Percentiles rank a stretch among this genome's conserved stretches.
Evolutionary conservation across 1,140 invertebrate genomes (phyloP).

Genomic region (Cotesia typhae): DNA sequence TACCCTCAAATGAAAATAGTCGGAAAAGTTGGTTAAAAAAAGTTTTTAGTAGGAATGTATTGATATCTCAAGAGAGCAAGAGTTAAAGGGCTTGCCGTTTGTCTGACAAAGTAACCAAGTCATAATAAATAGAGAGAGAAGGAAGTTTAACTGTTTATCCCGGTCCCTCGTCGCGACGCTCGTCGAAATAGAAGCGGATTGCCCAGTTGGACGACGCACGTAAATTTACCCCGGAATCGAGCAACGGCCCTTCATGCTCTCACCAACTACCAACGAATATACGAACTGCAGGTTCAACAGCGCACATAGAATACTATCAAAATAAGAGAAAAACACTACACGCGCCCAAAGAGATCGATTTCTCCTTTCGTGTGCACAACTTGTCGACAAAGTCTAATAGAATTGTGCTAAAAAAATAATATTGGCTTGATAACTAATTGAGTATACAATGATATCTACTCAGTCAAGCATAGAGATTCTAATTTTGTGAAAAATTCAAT

Average conservation of each 20-base stretch:
- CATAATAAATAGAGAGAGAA: not conserved
- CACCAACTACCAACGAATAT: conserved; percentile 9
- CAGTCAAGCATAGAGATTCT: too few relatives aligned
- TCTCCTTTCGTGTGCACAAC: conserved; percentile 35
- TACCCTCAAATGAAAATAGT: not conserved
- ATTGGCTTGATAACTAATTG: too few relatives aligned
- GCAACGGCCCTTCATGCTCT: conserved; percentile 35
- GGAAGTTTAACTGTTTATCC: conserved; percentile 36
- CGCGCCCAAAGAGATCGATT: conserved; percentile 7
- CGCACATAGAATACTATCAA: conserved; percentile 9
- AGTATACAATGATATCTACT: too few relatives aligned
- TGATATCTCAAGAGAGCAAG: not conserved
- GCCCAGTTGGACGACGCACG: conserved; percentile 25
- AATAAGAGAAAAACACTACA: conserved; percentile 28
- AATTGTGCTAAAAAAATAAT: too few relatives aligned
- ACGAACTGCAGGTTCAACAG: conserved; percentile 5
- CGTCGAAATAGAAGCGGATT: conserved; percentile 22
- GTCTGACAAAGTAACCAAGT: conserved; percentile 2
- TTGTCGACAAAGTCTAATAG: too few relatives aligned
- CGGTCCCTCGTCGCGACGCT: conserved; percentile 37
- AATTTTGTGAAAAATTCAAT: too few relatives aligned
- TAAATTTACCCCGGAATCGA: conserved; percentile 47
- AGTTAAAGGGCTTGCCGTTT: not conserved
- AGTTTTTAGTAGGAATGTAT: not conserved
- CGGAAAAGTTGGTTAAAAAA: conserved; percentile 10